Evolutionary conservation across 2,797 vertebrate species (phyloP), one percentile per base, ranked within the genome.

Genomic region (Parauchenoglanis ngamensis): DNA sequence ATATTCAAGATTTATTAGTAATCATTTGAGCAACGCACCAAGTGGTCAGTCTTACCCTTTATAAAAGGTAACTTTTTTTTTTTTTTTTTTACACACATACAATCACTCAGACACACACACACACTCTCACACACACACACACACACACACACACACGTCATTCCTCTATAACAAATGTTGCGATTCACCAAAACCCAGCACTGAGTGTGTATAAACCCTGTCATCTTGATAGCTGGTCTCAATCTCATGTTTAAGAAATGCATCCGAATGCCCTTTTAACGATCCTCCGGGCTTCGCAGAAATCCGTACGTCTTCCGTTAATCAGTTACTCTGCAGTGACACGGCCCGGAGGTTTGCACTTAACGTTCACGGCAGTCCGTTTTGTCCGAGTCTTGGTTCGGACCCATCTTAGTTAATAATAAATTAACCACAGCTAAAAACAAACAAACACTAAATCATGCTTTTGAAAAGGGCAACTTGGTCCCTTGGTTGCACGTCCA

Each of bases 1-100:
- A 87, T 80, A 91, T 92, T 91, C 80, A 84, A 92, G 87, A 90
- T 72, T 89, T 88, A 89, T 92, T 90, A 87, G 86, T 90, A 73
- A 87, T 84, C 75, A 86, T 87, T 92, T 92, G 90, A 93, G 92
- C 93, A 93, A 93, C 90, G 90, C 92, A 94, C 92, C 88, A 90
- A 90, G 89, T 70, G 90, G 86, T 61, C 85, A 88, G 90, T 89
- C 91, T 90, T 85, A 91, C 89, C 86, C 85, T 75, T 84, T 88
- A 90, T 91, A 92, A 90, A 93, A 89, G 44, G 83, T 78, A 56
- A 80, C 75, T 15, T 72, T 84, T 56, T 87, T 70, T 6, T 31
- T 67, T 59, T 59, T 23, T 23, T 61, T 61, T 61, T 19, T 21
- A 84, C 35, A 80, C 81, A 40, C 68, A 84, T 59, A 65, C 81